Evolutionary conservation across 1,140 invertebrate genomes (phyloP).

Genomic region (Ceratina japonica): DNA sequence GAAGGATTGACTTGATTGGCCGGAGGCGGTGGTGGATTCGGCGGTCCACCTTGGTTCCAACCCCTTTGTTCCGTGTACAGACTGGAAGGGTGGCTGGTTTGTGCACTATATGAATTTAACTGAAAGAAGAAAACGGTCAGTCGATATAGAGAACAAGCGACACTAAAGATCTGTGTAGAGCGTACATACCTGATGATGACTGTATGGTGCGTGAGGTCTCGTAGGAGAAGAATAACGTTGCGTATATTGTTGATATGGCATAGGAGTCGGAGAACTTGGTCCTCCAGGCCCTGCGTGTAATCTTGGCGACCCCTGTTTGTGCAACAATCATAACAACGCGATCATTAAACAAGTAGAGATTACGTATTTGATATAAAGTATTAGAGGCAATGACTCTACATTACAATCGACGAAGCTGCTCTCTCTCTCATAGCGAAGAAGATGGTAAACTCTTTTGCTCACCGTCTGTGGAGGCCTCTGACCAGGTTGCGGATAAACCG

Average conservation of each 20-base stretch:
- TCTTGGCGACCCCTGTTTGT: constrained; percentile 74
- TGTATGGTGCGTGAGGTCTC: constrained; percentile 79
- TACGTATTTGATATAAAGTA: neutral
- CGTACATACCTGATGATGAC: constrained; percentile 78
- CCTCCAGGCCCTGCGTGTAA: constrained; percentile 76
- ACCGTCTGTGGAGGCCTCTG: constrained; percentile 79
- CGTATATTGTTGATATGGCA: constrained; percentile 78
- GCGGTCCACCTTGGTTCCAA: constrained; percentile 75
- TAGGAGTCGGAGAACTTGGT: constrained; percentile 76
- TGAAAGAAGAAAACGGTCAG: constrained; percentile 48
- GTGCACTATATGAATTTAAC: constrained; percentile 76
- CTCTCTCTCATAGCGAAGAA: no score
- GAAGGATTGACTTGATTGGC: constrained; percentile 76
- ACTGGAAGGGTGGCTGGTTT: constrained; percentile 74
- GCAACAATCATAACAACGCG: neutral
- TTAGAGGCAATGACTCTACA: neutral
- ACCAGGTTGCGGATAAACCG: constrained; percentile 75
- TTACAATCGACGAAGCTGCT: neutral
- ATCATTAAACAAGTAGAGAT: neutral
- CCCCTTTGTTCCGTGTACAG: constrained; percentile 77
- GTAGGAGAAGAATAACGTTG: constrained; percentile 77
- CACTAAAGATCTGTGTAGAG: neutral
- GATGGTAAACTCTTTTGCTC: constrained; percentile 17
- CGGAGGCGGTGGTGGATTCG: constrained; percentile 74
- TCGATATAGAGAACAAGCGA: neutral